These are phyloP conservation scores for Tetranychus truncatus DNA, from an alignment of 2,888 invertebrate genomes.

Conservation along the genomic window DNA sequence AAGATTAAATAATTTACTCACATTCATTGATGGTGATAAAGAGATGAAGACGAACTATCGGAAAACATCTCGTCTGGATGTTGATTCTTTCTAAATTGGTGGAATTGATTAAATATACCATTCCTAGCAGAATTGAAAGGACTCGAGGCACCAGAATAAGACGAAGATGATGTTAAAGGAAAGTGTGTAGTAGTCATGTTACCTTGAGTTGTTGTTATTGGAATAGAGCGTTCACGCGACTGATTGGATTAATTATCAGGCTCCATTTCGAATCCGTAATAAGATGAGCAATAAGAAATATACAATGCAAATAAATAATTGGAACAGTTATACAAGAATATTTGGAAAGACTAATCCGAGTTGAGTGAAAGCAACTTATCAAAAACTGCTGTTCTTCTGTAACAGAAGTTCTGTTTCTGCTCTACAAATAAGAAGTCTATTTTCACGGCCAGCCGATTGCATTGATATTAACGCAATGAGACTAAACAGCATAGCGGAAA, in stretches of 20 bases:
- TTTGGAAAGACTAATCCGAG: no score
- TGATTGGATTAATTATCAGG: neutral
- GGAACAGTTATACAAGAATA: no score
- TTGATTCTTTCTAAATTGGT: neutral
- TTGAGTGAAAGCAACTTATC: no score
- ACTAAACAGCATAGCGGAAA: no score
- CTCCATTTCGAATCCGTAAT: no score
- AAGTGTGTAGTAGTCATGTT: neutral
- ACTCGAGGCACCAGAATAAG: neutral
- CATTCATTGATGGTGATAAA: neutral
- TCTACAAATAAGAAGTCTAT: no score
- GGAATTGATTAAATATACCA: neutral
- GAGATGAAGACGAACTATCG: neutral
- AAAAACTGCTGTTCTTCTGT: no score
- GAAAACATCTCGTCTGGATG: neutral
- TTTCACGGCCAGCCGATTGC: no score
- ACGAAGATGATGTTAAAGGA: neutral
- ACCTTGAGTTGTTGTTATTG: neutral
- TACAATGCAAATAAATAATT: no score
- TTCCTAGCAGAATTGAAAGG: neutral
- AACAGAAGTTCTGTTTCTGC: no score
- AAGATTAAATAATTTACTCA: neutral
- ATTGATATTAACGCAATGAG: no score
- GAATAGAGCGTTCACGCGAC: neutral
- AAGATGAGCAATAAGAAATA: no score